Conservation (phyloP, 2,113 vertebrate species). For the Gasterosteus aculeatus region DNA sequence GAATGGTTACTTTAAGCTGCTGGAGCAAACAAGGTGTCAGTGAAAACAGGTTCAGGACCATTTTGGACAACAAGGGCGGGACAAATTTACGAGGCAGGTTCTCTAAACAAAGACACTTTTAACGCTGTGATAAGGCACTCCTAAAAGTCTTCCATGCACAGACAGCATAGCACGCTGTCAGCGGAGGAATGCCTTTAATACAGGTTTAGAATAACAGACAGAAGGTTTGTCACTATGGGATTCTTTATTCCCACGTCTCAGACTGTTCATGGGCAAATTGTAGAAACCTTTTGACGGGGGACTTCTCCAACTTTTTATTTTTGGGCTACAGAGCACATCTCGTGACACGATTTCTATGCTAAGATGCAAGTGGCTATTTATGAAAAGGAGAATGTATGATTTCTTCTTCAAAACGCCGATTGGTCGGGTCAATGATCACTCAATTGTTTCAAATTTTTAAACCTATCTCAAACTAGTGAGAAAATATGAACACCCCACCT, state of each 20-base stretch:
- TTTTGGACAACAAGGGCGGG: constrained; percentile 52
- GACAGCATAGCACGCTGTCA: constrained; percentile 28
- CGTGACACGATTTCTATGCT: background rate
- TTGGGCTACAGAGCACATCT: background rate
- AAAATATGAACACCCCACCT: background rate
- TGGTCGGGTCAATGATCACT: background rate
- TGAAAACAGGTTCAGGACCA: constrained; percentile 60
- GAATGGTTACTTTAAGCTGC: constrained; percentile 63
- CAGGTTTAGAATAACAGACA: background rate
- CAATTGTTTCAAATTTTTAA: background rate
- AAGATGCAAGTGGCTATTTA: background rate
- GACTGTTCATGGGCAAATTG: background rate
- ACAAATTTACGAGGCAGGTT: constrained; percentile 39
- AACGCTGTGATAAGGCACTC: constrained; percentile 60
- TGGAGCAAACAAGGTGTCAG: constrained; percentile 66
- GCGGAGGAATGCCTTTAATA: constrained; percentile 26
- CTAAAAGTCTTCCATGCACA: constrained; percentile 36
- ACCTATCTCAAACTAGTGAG: background rate
- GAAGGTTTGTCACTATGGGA: background rate
- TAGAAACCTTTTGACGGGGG: background rate
- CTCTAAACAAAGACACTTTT: constrained; percentile 65
- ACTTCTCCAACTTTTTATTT: background rate
- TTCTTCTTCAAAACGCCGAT: background rate
- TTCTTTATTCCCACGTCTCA: background rate
- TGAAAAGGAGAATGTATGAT: background rate